phyloP scores from a whole-genome alignment of 2,113 vertebrate genomes.

The Chauna torquata region DNA sequence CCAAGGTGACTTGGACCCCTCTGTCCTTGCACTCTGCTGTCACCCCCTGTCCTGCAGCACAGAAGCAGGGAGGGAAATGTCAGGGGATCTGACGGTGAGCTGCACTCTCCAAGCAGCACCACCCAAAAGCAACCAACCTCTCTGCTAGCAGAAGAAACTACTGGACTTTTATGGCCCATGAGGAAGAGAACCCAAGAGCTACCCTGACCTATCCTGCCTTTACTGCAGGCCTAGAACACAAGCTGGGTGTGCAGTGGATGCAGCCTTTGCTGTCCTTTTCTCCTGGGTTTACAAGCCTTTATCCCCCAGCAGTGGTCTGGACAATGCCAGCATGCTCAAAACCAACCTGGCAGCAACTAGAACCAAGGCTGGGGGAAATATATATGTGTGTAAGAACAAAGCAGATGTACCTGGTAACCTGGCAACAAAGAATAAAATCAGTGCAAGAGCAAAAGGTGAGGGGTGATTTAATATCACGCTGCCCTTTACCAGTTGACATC shows the following conservation, averaged over 20 bases:
- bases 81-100: not conserved
- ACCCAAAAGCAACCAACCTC: not conserved
- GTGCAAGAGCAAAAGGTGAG: conserved; percentile 54
- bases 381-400: not conserved
- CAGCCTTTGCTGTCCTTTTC: not conserved
- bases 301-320: not conserved
- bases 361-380: not conserved
- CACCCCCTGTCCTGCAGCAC: not conserved
- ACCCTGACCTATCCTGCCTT: not conserved
- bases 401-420: conserved; percentile 28
- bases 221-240: not conserved
- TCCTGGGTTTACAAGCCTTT: not conserved
- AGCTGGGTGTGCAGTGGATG: not conserved
- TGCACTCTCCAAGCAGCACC: not conserved
- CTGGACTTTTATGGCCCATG: not conserved
- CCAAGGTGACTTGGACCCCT: not conserved
- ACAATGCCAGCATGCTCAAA: not conserved
- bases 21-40: not conserved
- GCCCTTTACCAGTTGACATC: conserved; percentile 53
- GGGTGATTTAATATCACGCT: conserved; percentile 39
- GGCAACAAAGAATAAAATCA: conserved; percentile 60
- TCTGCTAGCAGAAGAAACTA: not conserved
- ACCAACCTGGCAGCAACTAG: not conserved
- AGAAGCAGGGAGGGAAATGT: not conserved
- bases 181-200: not conserved